phyloP scores from a whole-genome alignment of 2,797 vertebrate genomes.

The Acestrorhynchus altus region DNA sequence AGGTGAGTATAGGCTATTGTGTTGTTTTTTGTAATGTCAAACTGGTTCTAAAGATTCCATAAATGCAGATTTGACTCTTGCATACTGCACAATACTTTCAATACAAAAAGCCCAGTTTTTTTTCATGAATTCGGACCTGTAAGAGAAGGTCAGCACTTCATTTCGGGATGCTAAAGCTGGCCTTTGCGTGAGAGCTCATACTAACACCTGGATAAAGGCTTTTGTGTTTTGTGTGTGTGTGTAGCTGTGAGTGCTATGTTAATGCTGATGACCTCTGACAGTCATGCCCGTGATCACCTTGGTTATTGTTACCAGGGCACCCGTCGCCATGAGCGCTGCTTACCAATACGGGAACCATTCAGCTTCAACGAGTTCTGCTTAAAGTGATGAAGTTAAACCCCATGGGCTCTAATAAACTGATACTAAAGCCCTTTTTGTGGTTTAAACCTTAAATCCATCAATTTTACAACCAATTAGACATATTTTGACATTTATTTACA shows the following conservation, averaged over 20 bases:
- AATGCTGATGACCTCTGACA: conserved; percentile 88
- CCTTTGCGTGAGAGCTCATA: conserved; percentile 67
- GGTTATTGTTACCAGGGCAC: conserved; percentile 75
- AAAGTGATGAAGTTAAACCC: conserved; percentile 79
- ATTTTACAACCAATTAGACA: background rate
- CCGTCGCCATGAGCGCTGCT: conserved; percentile 78
- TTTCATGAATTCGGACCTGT: conserved; percentile 49
- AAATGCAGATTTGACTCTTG: too few species aligned
- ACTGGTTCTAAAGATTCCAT: too few species aligned
- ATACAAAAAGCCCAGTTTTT: background rate
- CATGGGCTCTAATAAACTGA: conserved; percentile 79
- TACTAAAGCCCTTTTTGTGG: conserved; percentile 37
- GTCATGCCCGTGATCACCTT: conserved; percentile 85
- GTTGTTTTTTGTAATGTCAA: too few species aligned
- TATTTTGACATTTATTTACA: background rate
- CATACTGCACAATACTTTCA: too few species aligned
- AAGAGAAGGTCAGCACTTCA: conserved; percentile 57
- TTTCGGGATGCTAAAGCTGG: conserved; percentile 37
- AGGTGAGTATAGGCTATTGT: too few species aligned
- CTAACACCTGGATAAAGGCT: conserved; percentile 88
- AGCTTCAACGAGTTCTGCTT: conserved; percentile 77
- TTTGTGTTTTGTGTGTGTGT: conserved; percentile 70
- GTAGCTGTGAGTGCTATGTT: conserved; percentile 75
- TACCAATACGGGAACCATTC: conserved; percentile 83
- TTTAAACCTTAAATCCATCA: background rate